Evolutionary conservation across 1,140 invertebrate genomes (phyloP).

Genomic region (Holcopasites calliopsidis): DNA sequence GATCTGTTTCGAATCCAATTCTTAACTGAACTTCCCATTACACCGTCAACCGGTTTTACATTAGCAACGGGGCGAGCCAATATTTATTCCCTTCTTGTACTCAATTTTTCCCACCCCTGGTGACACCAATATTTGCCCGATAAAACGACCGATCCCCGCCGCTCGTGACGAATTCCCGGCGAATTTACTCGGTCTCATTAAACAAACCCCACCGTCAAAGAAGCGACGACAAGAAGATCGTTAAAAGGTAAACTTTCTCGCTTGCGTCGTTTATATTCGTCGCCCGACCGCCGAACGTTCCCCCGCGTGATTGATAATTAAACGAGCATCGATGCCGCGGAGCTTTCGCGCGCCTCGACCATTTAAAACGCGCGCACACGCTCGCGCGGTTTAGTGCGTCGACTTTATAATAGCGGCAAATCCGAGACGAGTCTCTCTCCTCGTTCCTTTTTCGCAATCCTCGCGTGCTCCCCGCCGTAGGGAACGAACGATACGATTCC

Average conservation of each 20-base stretch:
- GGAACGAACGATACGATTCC: constrained; percentile 11
- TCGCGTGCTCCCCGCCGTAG: not conserved
- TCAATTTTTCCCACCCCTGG: too few relatives aligned
- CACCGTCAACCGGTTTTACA: too few relatives aligned
- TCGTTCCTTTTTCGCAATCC: not conserved
- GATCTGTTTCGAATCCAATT: not conserved
- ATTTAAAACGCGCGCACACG: not conserved
- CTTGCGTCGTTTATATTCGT: too few relatives aligned
- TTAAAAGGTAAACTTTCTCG: too few relatives aligned
- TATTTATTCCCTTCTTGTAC: too few relatives aligned
- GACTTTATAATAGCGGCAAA: not conserved
- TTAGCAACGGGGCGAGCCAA: not conserved
- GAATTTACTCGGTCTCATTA: not conserved
- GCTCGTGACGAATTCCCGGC: not conserved
- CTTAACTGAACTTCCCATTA: not conserved
- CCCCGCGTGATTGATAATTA: not conserved
- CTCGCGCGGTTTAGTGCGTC: not conserved
- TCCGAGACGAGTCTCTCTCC: too few relatives aligned
- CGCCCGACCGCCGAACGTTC: not conserved
- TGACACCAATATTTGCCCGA: not conserved
- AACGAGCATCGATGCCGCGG: not conserved
- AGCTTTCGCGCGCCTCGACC: not conserved
- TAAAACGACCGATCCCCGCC: not conserved
- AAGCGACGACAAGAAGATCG: not conserved
- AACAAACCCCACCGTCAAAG: not conserved